These are phyloP conservation scores for Dreissena polymorpha DNA, from an alignment of 1,140 invertebrate species.

Conservation along the genomic window DNA sequence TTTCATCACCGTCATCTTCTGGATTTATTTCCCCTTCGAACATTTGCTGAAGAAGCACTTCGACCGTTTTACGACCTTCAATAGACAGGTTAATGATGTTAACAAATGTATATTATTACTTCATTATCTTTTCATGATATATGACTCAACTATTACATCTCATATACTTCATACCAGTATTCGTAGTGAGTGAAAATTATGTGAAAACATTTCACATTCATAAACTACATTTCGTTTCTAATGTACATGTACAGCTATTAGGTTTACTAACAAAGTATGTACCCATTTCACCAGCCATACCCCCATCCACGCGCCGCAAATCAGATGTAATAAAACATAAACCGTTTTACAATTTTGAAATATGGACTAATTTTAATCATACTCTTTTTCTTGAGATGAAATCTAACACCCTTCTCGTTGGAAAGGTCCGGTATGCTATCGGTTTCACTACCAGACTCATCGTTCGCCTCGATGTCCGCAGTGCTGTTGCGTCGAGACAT, in stretches of 20 bases:
- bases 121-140: too few species aligned
- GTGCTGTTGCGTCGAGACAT: background rate
- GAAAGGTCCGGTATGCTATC: conserved; percentile 76
- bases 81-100: background rate
- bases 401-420: conserved; percentile 75
- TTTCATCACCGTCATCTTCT: conserved; percentile 68
- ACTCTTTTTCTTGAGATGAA: conserved; percentile 78
- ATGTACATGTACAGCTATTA: background rate
- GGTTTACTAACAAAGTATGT: background rate
- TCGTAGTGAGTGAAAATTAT: background rate
- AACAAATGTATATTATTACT: too few species aligned
- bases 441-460: conserved; percentile 56
- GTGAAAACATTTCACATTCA: background rate
- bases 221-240: too few species aligned
- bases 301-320: too few species aligned
- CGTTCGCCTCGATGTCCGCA: background rate
- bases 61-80: conserved; percentile 79
- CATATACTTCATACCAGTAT: background rate
- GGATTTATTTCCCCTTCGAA: conserved; percentile 79
- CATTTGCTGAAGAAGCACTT: conserved; percentile 79
- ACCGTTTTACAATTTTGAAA: background rate
- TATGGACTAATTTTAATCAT: conserved; percentile 36
- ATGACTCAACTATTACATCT: too few species aligned
- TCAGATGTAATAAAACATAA: background rate
- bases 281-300: too few species aligned